Evolutionary conservation across 2,888 invertebrate genomes (phyloP), one percentile per base, ranked within the genome.

Genomic region (Heliothis peltigera): DNA sequence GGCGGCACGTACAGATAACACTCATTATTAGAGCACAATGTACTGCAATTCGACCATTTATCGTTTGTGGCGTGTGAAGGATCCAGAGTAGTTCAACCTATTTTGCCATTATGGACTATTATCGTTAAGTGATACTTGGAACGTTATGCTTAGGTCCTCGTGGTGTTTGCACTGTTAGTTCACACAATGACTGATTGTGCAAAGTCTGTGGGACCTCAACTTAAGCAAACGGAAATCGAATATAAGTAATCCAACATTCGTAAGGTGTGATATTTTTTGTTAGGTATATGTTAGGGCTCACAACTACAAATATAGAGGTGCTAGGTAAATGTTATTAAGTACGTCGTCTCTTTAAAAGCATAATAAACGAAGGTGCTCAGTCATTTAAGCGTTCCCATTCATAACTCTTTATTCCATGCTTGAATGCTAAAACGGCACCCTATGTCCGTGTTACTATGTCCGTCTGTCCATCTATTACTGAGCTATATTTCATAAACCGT

Each of bases 1-100:
- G 73, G 19, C 69, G 65, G 68, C 60, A 74, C 70, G 64, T 57
- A n/a, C n/a, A 61, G 58, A 76, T 87, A 82, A 87, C 87, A 59
- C 43, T 80, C 65, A 84, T 87, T 86, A 88, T 88, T 77, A 84
- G 47, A 58, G 35, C 70, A 89, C 84, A 88, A 88, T 81, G 80
- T 53, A 58, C 64, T 77, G 74, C 76, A 77, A 73, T 81, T 80
- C 74, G 75, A 73, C 77, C 79, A 76, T 86, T 87, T 83, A 84
- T 71, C 82, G 74, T 81, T 70, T 66, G 51, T 72, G 59, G 76
- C 75, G 77, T 78, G 77, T 72, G 71, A 73, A 66, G 73, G 66
- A 67, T 78, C 70, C 78, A 64, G 64, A 54, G 64, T 70, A 54
- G 56, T 65, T 49, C 49, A 56, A 60, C 62, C 66, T 47, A 70